Conservation (phyloP, 2,888 invertebrate species). For the Drosophila mulleri region DNA sequence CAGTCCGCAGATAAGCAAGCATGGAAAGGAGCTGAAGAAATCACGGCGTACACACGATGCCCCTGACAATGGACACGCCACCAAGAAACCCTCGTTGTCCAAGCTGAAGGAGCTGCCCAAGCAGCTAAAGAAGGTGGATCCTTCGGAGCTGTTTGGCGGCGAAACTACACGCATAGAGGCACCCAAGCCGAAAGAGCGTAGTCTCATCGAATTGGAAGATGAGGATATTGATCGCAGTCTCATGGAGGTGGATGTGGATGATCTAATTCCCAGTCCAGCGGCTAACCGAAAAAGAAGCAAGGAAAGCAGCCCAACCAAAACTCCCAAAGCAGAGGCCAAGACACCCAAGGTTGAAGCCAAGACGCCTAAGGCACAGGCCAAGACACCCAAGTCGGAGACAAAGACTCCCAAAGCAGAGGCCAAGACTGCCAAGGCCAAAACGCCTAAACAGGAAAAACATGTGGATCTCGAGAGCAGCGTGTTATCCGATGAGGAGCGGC, state of each 20-base stretch:
- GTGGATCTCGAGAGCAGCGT: slow-evolving; percentile 82
- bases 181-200: slow-evolving; percentile 73
- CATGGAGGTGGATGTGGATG: slow-evolving; percentile 76
- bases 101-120: slow-evolving; percentile 63
- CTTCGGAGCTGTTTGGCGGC: slow-evolving; percentile 87
- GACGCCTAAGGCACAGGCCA: not conserved
- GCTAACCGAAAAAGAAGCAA: slow-evolving; percentile 29
- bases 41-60: slow-evolving; percentile 26
- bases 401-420: not conserved
- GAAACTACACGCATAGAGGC: slow-evolving; percentile 87
- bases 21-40: slow-evolving; percentile 86
- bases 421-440: not conserved
- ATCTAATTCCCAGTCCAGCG: slow-evolving; percentile 40
- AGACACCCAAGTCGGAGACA: not conserved
- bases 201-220: slow-evolving; percentile 84
- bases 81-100: slow-evolving; percentile 67
- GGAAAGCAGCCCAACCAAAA: slow-evolving; percentile 33
- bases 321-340: slow-evolving; percentile 8
- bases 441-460: slow-evolving; percentile 54
- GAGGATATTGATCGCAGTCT: slow-evolving; percentile 87
- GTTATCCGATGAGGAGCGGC: slow-evolving; percentile 88
- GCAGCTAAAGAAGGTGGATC: slow-evolving; percentile 85
- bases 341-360: not conserved
- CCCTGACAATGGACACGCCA: slow-evolving; percentile 26
- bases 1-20: slow-evolving; percentile 84